phyloP scores from a whole-genome alignment of 2,113 vertebrate species.

The Probosciger aterrimus region DNA sequence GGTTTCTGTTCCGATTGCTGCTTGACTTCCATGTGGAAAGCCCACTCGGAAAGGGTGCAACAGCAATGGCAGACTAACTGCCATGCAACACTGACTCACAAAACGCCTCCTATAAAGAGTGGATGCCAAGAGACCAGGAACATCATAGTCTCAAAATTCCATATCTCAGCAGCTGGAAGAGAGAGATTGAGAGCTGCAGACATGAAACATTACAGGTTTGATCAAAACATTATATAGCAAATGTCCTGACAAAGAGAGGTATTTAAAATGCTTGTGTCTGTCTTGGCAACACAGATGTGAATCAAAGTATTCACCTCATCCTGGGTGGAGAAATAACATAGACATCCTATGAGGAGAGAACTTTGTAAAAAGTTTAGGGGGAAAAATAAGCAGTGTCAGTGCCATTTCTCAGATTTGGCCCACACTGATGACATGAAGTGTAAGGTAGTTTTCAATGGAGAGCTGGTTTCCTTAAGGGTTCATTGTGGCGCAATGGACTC shows the following conservation, averaged over 20 bases:
- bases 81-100: background rate
- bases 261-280: background rate
- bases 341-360: background rate
- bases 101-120: background rate
- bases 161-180: background rate
- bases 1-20: background rate
- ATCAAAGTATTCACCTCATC: background rate
- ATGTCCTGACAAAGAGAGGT: background rate
- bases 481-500: background rate
- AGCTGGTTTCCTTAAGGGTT: background rate
- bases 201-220: background rate
- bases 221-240: background rate
- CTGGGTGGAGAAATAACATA: background rate
- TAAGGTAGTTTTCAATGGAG: background rate
- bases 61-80: background rate
- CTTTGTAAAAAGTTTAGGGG: background rate
- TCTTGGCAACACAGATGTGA: background rate
- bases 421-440: background rate
- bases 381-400: background rate
- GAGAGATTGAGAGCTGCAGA: conserved; percentile 4
- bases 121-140: background rate
- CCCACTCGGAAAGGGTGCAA: background rate
- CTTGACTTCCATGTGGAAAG: background rate
- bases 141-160: background rate
- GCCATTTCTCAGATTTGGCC: background rate